Evolutionary conservation across 1,140 invertebrate species (phyloP), one percentile per base, ranked within the genome.

Genomic region (Scaptomyza pallida): DNA sequence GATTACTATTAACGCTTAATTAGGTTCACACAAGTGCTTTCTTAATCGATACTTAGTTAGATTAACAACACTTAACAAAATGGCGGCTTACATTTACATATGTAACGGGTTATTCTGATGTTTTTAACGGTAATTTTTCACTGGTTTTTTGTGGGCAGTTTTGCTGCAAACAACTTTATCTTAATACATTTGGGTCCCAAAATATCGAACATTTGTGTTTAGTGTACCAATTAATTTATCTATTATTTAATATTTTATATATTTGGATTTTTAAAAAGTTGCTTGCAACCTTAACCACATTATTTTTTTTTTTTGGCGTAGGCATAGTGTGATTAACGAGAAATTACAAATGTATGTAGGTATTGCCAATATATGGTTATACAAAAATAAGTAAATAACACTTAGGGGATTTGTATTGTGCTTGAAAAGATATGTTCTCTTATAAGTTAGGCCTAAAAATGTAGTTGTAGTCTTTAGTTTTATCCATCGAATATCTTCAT

Each of bases 391-490:
- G 48, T 75, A 64, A 78, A 51, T 67, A 80, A 81, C 78, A 76
- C 60, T 81, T 79, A 74, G 59, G 75, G 54, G n/a, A n/a, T 52
- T 61, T 75, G 45, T 54, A 48, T 63, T 76, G 61, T 77, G 23
- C 69, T 72, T 65, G 62, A 78, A 78, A 50, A 86, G 81, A 86
- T 85, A 85, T 85, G 80, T 85, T 85, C 60, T 69, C 52, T 54
- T 52, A 65, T 71, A 23, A 10, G 43, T 68, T 64, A 72, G 47
- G 56, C 59, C 64, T 63, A 79, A 70, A 67, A 33, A 64, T 43
- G 57, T 62, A 9, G 45, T 56, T 76, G 57, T 78, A 83, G 79
- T 83, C 79, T 83, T 82, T 68, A 75, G 62, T 78, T 82, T 72
- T 63, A 78, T 63, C 77, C 60, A 50, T 70, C 76, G 60, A 86